phyloP scores from a whole-genome alignment of 2,797 vertebrate species.

The Petrocephalus schoutedeni region DNA sequence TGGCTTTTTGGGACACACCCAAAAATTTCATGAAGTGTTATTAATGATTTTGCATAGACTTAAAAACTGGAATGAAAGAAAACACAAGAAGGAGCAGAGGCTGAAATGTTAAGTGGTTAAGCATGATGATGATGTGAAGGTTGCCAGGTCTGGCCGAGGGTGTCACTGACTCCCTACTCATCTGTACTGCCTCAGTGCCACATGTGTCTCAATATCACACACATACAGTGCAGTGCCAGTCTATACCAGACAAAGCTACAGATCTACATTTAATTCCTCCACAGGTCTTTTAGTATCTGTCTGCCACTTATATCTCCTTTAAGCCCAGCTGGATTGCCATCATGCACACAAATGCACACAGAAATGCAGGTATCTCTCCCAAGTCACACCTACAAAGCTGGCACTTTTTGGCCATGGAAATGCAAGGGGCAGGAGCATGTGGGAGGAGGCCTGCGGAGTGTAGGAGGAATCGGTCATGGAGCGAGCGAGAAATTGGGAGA shows the following conservation, averaged over 20 bases:
- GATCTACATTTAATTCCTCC: no score
- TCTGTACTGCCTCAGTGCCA: not conserved
- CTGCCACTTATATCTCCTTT: no score
- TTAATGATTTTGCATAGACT: constrained; percentile 31
- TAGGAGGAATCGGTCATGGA: constrained; percentile 30
- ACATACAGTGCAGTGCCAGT: not conserved
- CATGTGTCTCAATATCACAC: not conserved
- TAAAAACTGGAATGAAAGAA: not conserved
- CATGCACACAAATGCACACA: not conserved
- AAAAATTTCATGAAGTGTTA: not conserved
- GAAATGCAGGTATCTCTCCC: not conserved
- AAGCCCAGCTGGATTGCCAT: not conserved
- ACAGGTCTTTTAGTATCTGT: no score
- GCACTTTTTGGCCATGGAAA: not conserved
- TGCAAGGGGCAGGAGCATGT: constrained; percentile 9
- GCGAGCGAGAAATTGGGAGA: constrained; percentile 40
- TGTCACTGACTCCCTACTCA: constrained; percentile 26
- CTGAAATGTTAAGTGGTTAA: constrained; percentile 14
- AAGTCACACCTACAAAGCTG: not conserved
- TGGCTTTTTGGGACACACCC: not conserved
- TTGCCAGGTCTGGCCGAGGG: constrained; percentile 39
- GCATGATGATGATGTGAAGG: not conserved
- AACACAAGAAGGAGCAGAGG: not conserved
- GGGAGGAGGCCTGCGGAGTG: constrained; percentile 8
- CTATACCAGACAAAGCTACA: not conserved